phyloP scores from a whole-genome alignment of 2,797 vertebrate species.

The Urocyon cinereoargenteus region DNA sequence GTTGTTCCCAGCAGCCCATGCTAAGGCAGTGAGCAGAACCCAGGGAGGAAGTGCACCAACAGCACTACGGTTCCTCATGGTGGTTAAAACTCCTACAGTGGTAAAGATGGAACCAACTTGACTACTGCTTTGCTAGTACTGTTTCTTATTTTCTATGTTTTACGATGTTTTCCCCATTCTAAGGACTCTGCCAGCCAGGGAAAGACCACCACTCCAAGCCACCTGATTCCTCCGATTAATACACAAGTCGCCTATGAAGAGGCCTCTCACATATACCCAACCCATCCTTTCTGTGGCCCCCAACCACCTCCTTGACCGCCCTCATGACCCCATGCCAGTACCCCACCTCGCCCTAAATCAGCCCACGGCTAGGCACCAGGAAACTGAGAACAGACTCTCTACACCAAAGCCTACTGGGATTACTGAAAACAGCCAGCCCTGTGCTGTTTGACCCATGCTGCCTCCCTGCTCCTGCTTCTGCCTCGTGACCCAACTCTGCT shows the following conservation, averaged over 20 bases:
- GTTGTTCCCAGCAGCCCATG: neutral
- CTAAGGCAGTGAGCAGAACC: neutral
- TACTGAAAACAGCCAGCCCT: neutral
- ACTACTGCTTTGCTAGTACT: neutral
- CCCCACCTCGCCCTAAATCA: neutral
- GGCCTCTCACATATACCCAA: neutral
- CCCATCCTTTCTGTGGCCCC: neutral
- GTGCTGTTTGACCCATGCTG: neutral
- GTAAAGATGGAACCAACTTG: neutral
- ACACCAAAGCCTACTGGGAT: neutral
- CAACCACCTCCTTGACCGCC: neutral
- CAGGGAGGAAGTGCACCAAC: conserved; percentile 6
- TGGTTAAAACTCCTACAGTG: neutral
- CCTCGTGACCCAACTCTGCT: neutral
- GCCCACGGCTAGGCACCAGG: neutral
- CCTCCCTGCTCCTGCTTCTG: neutral
- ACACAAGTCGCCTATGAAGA: neutral
- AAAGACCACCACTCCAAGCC: neutral
- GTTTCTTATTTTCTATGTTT: neutral
- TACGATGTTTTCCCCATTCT: neutral
- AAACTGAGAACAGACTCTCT: neutral
- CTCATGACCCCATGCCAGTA: neutral
- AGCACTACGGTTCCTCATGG: neutral
- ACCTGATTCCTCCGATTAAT: neutral
- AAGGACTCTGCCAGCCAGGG: neutral